phyloP scores from a whole-genome alignment of 2,888 invertebrate species.

The Caenorhabditis wallacei region DNA sequence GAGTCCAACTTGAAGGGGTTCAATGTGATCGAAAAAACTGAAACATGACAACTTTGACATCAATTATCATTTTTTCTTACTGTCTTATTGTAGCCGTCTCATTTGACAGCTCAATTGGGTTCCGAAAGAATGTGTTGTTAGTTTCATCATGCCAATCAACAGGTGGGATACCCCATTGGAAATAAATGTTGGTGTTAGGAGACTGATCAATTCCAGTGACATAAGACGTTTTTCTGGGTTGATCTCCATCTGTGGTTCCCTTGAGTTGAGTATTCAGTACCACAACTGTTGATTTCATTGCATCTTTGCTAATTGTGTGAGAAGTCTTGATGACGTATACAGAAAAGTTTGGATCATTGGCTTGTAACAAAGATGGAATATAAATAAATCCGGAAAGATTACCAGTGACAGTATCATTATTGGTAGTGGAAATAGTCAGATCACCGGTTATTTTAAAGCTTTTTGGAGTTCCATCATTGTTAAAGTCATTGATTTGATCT shows the following conservation, averaged over 20 bases:
- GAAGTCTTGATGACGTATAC: slow-evolving; percentile 1
- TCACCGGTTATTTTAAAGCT: not conserved
- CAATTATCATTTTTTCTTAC: not conserved
- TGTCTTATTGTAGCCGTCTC: not conserved
- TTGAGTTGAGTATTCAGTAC: slow-evolving; percentile 4
- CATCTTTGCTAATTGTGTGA: not conserved
- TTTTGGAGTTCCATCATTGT: slow-evolving; percentile 11
- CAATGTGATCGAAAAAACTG: slow-evolving; percentile 14
- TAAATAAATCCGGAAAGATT: slow-evolving; percentile 11
- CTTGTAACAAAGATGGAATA: slow-evolving; percentile 8
- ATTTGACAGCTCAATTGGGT: not conserved
- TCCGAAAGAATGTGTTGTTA: slow-evolving; percentile 7
- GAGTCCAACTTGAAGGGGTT: slow-evolving; percentile 5
- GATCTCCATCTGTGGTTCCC: not conserved
- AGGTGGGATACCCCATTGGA: slow-evolving; percentile 29
- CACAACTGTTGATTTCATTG: not conserved
- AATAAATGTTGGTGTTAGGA: not conserved
- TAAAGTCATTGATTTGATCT: not conserved
- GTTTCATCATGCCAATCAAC: not conserved
- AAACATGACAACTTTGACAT: not conserved
- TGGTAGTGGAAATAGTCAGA: slow-evolving; percentile 9
- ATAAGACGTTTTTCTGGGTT: not conserved
- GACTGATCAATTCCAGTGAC: not conserved
- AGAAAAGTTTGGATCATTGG: not conserved
- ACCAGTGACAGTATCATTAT: not conserved